Conservation (phyloP, 2,888 invertebrate genomes). For the Plagodis pulveraria region DNA sequence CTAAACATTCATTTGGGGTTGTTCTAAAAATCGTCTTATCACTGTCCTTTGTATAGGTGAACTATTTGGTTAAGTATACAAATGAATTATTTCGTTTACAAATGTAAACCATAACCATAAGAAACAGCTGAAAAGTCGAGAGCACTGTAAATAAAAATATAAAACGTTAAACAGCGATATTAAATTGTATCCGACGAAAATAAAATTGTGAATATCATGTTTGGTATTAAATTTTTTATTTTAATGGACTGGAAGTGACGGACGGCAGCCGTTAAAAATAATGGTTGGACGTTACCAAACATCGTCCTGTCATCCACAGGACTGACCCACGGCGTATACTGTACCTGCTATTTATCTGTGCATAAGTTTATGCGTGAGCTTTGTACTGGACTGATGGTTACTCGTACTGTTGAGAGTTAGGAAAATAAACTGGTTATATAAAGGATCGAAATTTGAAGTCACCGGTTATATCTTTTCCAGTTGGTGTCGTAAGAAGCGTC, state of each 20-base stretch:
- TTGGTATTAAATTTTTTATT: slow-evolving; percentile 33
- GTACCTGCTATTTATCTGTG: too few species aligned
- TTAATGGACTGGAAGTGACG: slow-evolving; percentile 55
- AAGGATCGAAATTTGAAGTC: too few species aligned
- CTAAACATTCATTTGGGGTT: too few species aligned
- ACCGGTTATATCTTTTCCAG: too few species aligned
- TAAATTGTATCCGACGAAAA: slow-evolving; percentile 14
- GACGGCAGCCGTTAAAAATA: slow-evolving; percentile 51
- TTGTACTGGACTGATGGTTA: neutral
- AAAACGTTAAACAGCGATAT: slow-evolving; percentile 5
- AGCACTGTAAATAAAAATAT: neutral
- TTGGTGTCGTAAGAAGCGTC: too few species aligned
- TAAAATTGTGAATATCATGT: slow-evolving; percentile 27
- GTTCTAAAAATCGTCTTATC: too few species aligned
- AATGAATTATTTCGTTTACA: too few species aligned
- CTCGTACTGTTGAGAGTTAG: neutral
- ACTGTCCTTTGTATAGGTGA: too few species aligned
- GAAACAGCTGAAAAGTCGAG: too few species aligned
- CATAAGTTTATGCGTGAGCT: neutral
- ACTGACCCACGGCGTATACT: slow-evolving; percentile 36
- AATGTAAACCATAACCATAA: too few species aligned
- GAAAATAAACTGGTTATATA: too few species aligned
- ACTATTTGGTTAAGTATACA: too few species aligned
- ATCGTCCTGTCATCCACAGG: slow-evolving; percentile 55
- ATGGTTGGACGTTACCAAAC: slow-evolving; percentile 49